Evolutionary conservation across 2,113 vertebrate species (phyloP).

Genomic region (Hemiscyllium ocellatum): DNA sequence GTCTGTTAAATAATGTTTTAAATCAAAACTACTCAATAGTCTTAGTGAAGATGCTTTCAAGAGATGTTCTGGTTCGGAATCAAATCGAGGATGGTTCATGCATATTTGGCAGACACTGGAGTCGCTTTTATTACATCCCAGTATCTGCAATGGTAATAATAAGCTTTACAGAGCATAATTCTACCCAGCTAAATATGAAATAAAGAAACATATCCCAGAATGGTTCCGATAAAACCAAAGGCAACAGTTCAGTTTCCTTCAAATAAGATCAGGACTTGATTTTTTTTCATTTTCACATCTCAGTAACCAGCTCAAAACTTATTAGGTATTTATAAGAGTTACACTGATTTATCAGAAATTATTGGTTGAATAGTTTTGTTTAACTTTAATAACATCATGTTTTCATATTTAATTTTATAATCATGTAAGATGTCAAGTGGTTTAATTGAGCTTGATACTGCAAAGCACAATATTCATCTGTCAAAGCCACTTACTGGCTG

Average conservation of each 20-base stretch:
- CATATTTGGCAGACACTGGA: background rate
- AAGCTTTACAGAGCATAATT: background rate
- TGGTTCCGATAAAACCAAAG: background rate
- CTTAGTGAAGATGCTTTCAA: background rate
- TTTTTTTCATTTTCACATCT: background rate
- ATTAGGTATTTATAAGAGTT: background rate
- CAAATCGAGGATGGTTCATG: background rate
- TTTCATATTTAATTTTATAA: background rate
- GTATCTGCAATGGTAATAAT: background rate
- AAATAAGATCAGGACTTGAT: background rate
- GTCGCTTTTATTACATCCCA: background rate
- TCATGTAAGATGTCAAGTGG: background rate
- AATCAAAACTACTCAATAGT: background rate
- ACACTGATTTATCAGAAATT: background rate
- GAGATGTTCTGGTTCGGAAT: background rate
- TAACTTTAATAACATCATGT: background rate
- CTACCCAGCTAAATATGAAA: background rate
- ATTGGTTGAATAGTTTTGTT: background rate
- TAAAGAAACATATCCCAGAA: background rate
- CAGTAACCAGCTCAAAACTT: background rate
- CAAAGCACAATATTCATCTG: background rate
- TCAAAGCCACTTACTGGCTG: background rate
- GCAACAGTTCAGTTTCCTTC: background rate
- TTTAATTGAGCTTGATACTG: background rate
- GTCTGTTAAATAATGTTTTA: background rate